Conservation (phyloP, 2,888 invertebrate species). For the Troilus luridus region DNA sequence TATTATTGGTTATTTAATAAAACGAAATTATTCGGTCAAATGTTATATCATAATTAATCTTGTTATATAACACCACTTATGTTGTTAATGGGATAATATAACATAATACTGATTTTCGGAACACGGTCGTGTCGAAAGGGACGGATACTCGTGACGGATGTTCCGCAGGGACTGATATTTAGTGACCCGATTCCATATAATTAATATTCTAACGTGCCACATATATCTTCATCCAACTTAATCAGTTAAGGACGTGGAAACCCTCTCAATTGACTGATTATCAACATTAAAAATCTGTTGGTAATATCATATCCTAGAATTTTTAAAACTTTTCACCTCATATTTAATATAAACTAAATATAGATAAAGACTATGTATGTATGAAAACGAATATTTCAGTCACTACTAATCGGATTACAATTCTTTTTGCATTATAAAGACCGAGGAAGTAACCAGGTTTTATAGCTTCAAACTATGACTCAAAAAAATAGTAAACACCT, state of each 20-base stretch:
- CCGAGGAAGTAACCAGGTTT: too few species aligned
- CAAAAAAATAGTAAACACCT: too few species aligned
- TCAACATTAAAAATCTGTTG: not conserved
- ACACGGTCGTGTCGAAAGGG: not conserved
- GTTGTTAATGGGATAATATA: not conserved
- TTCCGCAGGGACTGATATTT: not conserved
- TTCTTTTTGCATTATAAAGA: too few species aligned
- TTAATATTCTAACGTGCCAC: not conserved
- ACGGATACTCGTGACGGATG: not conserved
- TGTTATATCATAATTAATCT: not conserved
- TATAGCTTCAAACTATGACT: too few species aligned
- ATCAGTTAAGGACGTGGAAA: not conserved
- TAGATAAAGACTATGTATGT: too few species aligned
- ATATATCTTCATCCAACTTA: not conserved
- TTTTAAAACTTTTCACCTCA: too few species aligned
- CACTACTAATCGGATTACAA: too few species aligned
- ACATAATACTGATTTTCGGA: not conserved
- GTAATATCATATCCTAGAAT: too few species aligned
- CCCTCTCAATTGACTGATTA: not conserved
- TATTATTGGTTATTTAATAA: too few species aligned
- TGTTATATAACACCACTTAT: not conserved
- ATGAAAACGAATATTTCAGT: too few species aligned
- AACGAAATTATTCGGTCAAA: too few species aligned
- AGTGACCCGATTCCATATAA: not conserved
- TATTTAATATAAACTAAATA: too few species aligned